These are phyloP conservation scores for Lucinisca nassula DNA, from an alignment of 2,888 invertebrate genomes.

Conservation along the genomic window DNA sequence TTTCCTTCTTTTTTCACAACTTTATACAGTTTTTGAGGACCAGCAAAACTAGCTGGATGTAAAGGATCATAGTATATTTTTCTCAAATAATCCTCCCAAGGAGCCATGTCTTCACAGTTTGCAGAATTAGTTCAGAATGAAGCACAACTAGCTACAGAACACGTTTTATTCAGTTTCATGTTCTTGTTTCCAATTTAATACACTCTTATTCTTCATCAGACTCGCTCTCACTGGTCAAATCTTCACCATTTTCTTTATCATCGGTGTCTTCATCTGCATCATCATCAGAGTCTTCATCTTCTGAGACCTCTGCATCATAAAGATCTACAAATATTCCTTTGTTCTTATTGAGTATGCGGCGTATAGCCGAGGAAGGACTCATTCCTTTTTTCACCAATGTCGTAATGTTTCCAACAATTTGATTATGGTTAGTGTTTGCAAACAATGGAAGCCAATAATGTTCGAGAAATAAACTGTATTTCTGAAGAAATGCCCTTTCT, in stretches of 20 bases:
- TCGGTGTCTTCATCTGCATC: constrained; percentile 14
- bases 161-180: background rate
- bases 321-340: constrained; percentile 13
- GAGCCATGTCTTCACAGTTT: constrained; percentile 32
- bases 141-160: background rate
- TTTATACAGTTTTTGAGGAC: constrained; percentile 55
- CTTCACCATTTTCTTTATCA: background rate
- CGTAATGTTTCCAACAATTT: constrained; percentile 1
- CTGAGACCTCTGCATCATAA: constrained; percentile 27
- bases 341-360: constrained; percentile 23
- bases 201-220: background rate
- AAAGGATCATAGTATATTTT: constrained; percentile 49
- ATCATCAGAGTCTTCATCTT: constrained; percentile 24
- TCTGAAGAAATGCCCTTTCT: background rate
- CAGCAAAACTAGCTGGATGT: constrained; percentile 43
- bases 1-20: constrained; percentile 36
- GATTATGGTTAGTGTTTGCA: background rate
- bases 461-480: constrained; percentile 16
- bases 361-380: constrained; percentile 6
- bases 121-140: constrained; percentile 48
- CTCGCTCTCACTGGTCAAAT: background rate
- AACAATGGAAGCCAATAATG: constrained; percentile 16
- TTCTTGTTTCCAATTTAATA: background rate
- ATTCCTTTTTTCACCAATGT: constrained; percentile 14
- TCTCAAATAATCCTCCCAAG: constrained; percentile 56